A percentile compares a stretch with the other conserved stretches of the same genome.
Evolutionary conservation across 2,797 vertebrate genomes (phyloP).

Genomic region (Pangasius djambal): DNA sequence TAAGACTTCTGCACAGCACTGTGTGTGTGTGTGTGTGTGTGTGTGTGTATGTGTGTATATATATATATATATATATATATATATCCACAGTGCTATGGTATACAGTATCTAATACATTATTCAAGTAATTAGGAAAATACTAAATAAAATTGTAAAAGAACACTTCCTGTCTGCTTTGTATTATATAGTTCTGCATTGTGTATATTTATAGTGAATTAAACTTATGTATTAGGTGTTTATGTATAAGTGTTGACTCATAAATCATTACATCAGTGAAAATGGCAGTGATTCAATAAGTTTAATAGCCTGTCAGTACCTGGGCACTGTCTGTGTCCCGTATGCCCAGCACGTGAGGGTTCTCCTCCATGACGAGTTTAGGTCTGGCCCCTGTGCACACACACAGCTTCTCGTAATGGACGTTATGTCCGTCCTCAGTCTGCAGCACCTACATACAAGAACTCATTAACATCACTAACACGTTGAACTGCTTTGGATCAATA

Average conservation of each 20-base stretch:
- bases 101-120: background rate
- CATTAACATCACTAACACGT: background rate
- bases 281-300: background rate
- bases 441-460: conserved; percentile 73
- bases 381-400: conserved; percentile 90
- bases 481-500: background rate
- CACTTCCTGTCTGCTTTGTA: background rate
- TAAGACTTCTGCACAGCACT: too few species aligned
- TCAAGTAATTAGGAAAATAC: background rate
- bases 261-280: background rate
- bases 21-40: too few species aligned
- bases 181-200: background rate
- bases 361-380: conserved; percentile 84
- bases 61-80: too few species aligned
- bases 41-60: too few species aligned
- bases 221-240: background rate
- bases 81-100: background rate
- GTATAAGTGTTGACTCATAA: background rate
- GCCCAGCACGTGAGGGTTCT: conserved; percentile 85
- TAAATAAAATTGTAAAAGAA: background rate
- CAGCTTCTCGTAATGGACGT: conserved; percentile 83
- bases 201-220: background rate
- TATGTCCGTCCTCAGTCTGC: conserved; percentile 79
- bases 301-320: conserved; percentile 73
- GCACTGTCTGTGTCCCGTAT: conserved; percentile 96